A percentile compares a stretch with the other conserved stretches of the same genome.
Evolutionary conservation across 2,113 vertebrate species (phyloP).

Genomic region (Gallinago undulata): DNA sequence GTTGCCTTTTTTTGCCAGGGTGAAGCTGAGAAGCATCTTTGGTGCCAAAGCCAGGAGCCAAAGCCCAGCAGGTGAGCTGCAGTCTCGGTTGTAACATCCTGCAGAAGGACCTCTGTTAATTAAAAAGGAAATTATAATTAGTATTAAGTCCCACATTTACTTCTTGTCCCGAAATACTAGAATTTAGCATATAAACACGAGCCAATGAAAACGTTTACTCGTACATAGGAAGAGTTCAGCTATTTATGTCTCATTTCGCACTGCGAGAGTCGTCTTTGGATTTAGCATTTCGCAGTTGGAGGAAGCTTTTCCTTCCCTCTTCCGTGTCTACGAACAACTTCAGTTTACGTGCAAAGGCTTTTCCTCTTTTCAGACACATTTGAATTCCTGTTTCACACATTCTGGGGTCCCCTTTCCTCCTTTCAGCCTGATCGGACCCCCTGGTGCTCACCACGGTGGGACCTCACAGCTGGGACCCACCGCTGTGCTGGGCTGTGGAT

Average conservation of each 20-base stretch:
- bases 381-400: neutral
- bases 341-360: neutral
- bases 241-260: neutral
- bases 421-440: neutral
- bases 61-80: neutral
- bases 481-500: neutral
- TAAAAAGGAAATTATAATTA: slow-evolving; percentile 46
- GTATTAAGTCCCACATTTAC: neutral
- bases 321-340: neutral
- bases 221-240: neutral
- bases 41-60: neutral
- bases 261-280: neutral
- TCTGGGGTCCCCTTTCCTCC: neutral
- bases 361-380: neutral
- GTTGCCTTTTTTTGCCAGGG: neutral
- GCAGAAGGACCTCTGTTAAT: slow-evolving; percentile 40
- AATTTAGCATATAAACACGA: neutral
- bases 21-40: neutral
- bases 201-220: neutral
- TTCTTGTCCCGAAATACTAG: neutral
- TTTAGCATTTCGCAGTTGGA: neutral
- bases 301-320: neutral
- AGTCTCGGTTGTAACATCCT: neutral
- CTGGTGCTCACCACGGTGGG: neutral
- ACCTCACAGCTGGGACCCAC: neutral